These are phyloP conservation scores for Dufourea novaeangliae DNA, from an alignment of 1,140 invertebrate species.

Conservation along the genomic window DNA sequence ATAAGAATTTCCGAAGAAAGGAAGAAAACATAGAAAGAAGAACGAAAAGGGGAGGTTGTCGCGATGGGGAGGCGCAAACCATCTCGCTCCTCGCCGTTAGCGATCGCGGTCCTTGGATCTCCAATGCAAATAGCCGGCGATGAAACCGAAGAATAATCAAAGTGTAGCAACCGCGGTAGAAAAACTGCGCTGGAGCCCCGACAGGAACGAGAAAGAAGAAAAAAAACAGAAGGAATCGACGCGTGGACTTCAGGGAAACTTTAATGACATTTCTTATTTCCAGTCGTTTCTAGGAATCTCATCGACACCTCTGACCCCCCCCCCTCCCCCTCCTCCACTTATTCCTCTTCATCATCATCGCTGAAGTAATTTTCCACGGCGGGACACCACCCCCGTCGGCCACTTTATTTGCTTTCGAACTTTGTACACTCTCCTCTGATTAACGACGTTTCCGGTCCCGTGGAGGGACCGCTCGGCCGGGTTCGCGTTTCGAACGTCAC, in stretches of 20 bases:
- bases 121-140: slow-evolving; percentile 33
- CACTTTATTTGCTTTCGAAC: slow-evolving; percentile 42
- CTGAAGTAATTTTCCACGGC: slow-evolving; percentile 64
- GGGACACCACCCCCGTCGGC: slow-evolving; percentile 59
- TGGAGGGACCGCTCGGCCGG: background rate
- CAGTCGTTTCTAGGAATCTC: slow-evolving; percentile 25
- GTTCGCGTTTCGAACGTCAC: slow-evolving; percentile 1
- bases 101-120: background rate
- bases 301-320: slow-evolving; percentile 25
- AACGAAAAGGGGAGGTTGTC: slow-evolving; percentile 21
- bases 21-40: background rate
- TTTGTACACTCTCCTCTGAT: slow-evolving; percentile 33
- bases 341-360: slow-evolving; percentile 61
- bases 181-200: slow-evolving; percentile 14
- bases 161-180: background rate
- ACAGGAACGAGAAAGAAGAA: slow-evolving; percentile 15
- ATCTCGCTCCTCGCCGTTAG: too few species aligned
- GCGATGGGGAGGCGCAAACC: background rate
- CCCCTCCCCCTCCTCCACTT: background rate
- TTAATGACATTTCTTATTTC: slow-evolving; percentile 72
- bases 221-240: slow-evolving; percentile 40
- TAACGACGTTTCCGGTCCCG: slow-evolving; percentile 25
- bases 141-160: slow-evolving; percentile 32
- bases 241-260: slow-evolving; percentile 55
- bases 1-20: slow-evolving; percentile 20